Conservation (phyloP, 2,797 vertebrate species). For the Tragelaphus oryx region DNA sequence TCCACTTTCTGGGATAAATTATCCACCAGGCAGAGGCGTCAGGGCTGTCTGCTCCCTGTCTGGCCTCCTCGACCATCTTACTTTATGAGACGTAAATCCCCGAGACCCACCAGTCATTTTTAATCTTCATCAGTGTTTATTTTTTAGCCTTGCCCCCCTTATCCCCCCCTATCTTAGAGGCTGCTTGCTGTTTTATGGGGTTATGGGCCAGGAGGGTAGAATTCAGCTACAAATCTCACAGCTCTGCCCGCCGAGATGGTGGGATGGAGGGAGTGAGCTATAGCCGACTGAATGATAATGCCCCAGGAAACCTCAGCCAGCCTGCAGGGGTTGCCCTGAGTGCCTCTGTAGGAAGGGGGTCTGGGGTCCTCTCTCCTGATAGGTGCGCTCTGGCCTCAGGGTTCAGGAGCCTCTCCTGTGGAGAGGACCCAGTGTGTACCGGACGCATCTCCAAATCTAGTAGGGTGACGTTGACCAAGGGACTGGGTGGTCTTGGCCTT, state of each 20-base stretch:
- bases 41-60: conserved; percentile 70
- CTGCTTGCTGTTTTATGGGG: conserved; percentile 72
- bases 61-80: conserved; percentile 64
- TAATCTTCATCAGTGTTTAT: conserved; percentile 71
- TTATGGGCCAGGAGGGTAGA: conserved; percentile 58
- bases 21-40: conserved; percentile 69
- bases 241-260: not conserved
- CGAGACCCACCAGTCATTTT: conserved; percentile 65
- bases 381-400: not conserved
- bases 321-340: not conserved
- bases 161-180: not conserved
- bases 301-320: not conserved
- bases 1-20: conserved; percentile 69
- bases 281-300: not conserved
- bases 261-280: not conserved
- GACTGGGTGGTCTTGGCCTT: not conserved
- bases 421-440: not conserved
- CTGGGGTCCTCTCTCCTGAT: not conserved
- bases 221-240: conserved; percentile 62
- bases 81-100: conserved; percentile 66
- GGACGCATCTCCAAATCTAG: not conserved
- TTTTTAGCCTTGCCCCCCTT: conserved; percentile 45
- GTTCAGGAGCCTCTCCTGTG: not conserved
- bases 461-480: not conserved
- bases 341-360: not conserved